Evolutionary conservation across 2,797 vertebrate genomes (phyloP), one percentile per base, ranked within the genome.

Genomic region (Coccyzus lansbergi): DNA sequence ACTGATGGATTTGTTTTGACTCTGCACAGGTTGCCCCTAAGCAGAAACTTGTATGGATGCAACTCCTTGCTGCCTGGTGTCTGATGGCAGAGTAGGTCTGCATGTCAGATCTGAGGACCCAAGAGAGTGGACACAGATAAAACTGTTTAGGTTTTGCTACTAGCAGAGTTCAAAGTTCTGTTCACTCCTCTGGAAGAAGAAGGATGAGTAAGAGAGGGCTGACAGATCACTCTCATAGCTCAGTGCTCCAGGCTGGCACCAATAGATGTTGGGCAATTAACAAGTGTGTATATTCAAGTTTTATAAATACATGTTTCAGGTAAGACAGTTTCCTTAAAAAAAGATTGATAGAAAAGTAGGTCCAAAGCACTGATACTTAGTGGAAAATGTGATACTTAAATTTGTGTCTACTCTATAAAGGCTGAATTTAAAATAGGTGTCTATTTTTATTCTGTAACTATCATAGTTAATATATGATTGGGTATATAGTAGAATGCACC

Each of bases 1-100:
- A 60, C 31, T 83, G 81, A 70, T 94, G 81, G 86, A 92, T 91
- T 34, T 94, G 21, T 78, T 96, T 92, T 90, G 69, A 94, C 81
- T 81, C 15, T 60, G 76, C 48, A 62, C 38, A 88, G 19, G 71
- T 65, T 83, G 85, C 5, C 44, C 51, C 77, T 85, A 75, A 76
- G n/a, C 34, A 69, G 40, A 82, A 72, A 93, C 79, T 77, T 56
- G 22, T 67, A 71, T 78, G 53, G 68, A 78, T 58, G 29, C 13
- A 70, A n/a, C 34, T 74, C 68, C 63, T 93, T 34, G 12, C 25
- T 91, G n/a, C n/a, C 75, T 86, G 48, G 21, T 33, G 5, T 94
- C 49, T 91, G 70, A 51, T 53, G 44, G 48, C 83, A 83, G 59
- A 33, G 44, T 38, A 44, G 4, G 7, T 33, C 60, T 46, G 17